Evolutionary conservation across 2,888 invertebrate genomes (phyloP).

Genomic region (Phalangium opilio): DNA sequence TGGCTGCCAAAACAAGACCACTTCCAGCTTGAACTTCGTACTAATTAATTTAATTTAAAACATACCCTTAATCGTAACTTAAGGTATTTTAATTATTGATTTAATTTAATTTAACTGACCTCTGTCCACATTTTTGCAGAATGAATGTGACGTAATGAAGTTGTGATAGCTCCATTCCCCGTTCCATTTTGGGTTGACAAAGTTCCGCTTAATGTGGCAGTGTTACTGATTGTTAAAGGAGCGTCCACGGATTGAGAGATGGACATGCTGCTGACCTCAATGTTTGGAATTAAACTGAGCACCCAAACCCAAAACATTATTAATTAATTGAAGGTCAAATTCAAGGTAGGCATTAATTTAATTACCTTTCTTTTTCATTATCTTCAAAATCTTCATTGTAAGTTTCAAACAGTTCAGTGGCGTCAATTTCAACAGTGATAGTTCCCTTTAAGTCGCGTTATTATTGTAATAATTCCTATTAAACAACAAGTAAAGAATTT

Average conservation of each 20-base stretch:
- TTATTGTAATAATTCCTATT: not conserved
- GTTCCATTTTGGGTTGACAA: conserved; percentile 61
- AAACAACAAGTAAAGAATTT: not conserved
- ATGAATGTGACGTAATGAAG: conserved; percentile 57
- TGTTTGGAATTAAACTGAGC: conserved; percentile 44
- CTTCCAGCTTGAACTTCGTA: conserved; percentile 64
- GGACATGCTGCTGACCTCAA: conserved; percentile 86
- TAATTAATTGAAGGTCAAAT: not conserved
- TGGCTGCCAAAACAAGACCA: conserved; percentile 59
- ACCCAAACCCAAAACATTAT: too few relatives aligned
- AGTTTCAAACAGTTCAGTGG: conserved; percentile 75
- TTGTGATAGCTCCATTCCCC: conserved; percentile 56
- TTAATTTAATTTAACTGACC: too few relatives aligned
- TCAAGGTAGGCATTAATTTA: not conserved
- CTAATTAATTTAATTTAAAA: conserved; percentile 11
- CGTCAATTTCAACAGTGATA: conserved; percentile 73
- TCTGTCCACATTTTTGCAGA: conserved; percentile 79
- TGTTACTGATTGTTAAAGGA: conserved; percentile 71
- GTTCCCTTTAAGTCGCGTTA: conserved; percentile 40
- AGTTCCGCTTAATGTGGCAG: conserved; percentile 51
- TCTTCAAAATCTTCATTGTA: conserved; percentile 48
- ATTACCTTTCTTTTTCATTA: conserved; percentile 13
- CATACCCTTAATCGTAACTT: too few relatives aligned
- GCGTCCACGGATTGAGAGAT: conserved; percentile 86
- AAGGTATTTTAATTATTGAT: too few relatives aligned